A percentile compares a stretch with the other conserved stretches of the same genome.
These are phyloP conservation scores for Cataglyphis albicans DNA, from an alignment of 2,888 invertebrate species.

Conservation along the genomic window DNA sequence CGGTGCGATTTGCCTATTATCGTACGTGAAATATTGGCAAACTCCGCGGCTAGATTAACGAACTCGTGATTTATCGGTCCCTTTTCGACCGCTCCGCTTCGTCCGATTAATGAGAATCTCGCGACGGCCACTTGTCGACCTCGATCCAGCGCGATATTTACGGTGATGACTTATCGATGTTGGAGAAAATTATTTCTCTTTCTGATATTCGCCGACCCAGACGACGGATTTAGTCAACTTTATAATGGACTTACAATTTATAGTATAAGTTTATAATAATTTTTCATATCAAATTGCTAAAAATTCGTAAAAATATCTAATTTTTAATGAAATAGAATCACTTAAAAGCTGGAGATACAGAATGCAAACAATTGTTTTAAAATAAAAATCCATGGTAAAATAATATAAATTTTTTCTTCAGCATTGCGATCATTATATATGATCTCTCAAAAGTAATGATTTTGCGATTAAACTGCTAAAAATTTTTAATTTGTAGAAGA, in stretches of 20 bases:
- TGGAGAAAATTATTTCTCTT: conserved; percentile 31
- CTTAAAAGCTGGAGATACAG: background rate
- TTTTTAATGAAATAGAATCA: background rate
- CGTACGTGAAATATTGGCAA: conserved; percentile 69
- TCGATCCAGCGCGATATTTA: conserved; percentile 51
- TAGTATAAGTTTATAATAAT: background rate
- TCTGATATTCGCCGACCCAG: background rate
- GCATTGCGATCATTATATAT: background rate
- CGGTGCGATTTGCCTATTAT: conserved; percentile 69
- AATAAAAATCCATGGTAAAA: background rate
- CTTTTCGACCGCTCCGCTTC: conserved; percentile 30
- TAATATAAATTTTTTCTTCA: background rate
- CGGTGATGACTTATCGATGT: conserved; percentile 33
- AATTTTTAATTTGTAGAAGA: background rate
- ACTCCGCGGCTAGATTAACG: conserved; percentile 68
- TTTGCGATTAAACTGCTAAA: background rate
- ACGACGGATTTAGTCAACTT: background rate
- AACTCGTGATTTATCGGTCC: conserved; percentile 66
- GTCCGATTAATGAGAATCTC: conserved; percentile 57
- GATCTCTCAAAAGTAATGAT: background rate
- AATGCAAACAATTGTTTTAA: background rate
- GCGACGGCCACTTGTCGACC: conserved; percentile 46
- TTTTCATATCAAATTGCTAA: background rate
- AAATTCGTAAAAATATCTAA: background rate
- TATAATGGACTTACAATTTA: background rate